These are phyloP conservation scores for Brachycybe producta DNA, from an alignment of 2,888 invertebrate species.

Conservation along the genomic window DNA sequence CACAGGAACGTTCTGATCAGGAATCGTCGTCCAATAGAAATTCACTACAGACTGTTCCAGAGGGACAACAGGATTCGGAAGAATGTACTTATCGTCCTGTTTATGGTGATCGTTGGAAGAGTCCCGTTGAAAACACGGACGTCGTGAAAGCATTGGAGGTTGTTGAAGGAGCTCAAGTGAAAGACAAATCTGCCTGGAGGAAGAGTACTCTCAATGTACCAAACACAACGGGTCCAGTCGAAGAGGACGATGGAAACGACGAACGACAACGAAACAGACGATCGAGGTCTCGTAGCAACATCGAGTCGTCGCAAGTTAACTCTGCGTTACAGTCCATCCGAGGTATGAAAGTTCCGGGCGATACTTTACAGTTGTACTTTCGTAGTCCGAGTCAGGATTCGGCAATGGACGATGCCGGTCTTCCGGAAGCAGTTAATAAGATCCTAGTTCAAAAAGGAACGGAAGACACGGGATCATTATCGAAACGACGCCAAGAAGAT, in stretches of 20 bases:
- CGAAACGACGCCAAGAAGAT: background rate
- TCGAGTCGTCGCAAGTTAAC: conserved; percentile 8
- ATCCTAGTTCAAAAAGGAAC: no score
- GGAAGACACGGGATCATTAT: no score
- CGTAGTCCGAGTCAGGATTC: conserved; percentile 7
- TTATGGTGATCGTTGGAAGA: conserved; percentile 19
- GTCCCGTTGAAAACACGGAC: conserved; percentile 4
- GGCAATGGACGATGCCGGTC: no score
- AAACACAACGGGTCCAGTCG: conserved; percentile 51
- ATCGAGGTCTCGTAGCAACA: conserved; percentile 12
- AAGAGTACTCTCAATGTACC: conserved; percentile 47
- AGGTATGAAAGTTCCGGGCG: conserved; percentile 3
- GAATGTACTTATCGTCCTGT: conserved; percentile 10
- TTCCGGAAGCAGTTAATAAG: no score
- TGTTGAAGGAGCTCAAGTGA: conserved; percentile 37
- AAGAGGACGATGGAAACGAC: conserved; percentile 39
- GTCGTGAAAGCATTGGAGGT: conserved; percentile 20
- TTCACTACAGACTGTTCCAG: conserved; percentile 15
- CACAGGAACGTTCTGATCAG: background rate
- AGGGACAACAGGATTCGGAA: conserved; percentile 16
- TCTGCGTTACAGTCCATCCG: conserved; percentile 1
- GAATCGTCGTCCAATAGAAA: background rate
- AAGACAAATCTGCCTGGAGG: conserved; percentile 64
- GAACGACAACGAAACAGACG: conserved; percentile 2
- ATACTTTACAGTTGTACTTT: conserved; percentile 12